These are phyloP conservation scores for Melanophora roralis DNA, from an alignment of 2,888 invertebrate genomes.

Conservation along the genomic window DNA sequence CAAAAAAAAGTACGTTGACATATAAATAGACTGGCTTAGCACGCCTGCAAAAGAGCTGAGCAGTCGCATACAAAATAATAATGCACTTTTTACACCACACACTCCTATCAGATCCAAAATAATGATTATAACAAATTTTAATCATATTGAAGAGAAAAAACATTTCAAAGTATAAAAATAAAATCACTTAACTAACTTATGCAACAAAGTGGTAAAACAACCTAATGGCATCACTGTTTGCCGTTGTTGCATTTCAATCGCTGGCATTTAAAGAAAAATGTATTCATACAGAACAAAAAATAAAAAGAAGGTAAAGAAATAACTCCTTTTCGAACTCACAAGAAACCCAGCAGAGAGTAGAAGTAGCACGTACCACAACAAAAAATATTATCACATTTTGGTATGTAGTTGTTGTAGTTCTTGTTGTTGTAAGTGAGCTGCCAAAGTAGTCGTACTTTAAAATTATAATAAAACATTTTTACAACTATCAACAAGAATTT, in stretches of 20 bases:
- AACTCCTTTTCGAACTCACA: not conserved
- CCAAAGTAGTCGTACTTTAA: conserved; percentile 23
- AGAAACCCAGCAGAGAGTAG: not conserved
- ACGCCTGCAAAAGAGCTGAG: no score
- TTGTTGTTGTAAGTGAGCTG: conserved; percentile 31
- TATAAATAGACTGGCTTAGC: no score
- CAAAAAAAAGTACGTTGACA: no score
- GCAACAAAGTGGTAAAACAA: no score
- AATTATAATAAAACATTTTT: conserved; percentile 31
- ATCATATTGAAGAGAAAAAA: no score
- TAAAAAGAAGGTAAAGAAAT: not conserved
- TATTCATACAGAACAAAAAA: not conserved
- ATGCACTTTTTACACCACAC: no score
- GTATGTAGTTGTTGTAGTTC: no score
- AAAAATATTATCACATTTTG: conserved; percentile 50
- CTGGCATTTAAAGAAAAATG: conserved; percentile 16
- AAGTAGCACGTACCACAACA: conserved; percentile 58
- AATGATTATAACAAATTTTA: no score
- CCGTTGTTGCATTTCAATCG: conserved; percentile 5
- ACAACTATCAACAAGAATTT: conserved; percentile 15
- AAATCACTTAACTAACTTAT: no score
- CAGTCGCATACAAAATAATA: no score
- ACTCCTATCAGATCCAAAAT: no score
- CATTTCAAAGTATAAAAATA: no score
- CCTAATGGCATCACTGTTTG: not conserved